Evolutionary conservation across 2,888 invertebrate species (phyloP), one percentile per base, ranked within the genome.

Genomic region (Coecobrya sp.): DNA sequence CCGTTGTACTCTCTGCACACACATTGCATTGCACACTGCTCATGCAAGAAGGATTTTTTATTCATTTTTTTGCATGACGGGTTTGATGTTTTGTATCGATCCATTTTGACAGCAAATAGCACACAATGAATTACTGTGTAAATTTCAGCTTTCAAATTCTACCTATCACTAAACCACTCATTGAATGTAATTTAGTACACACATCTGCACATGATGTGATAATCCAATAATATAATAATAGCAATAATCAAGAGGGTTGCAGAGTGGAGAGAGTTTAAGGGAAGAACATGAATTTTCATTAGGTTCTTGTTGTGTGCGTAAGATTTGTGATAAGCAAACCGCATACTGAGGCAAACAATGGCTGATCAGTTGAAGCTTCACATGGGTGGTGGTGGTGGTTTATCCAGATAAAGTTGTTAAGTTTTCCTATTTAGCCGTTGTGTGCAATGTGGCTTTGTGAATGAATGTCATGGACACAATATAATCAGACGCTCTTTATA

Each of bases 401-500:
- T 68, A 65, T 82, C 89, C 82, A 82, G 82, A 89, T 89, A 52
- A 89, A 89, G 89, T 89, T 89, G 89, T 89, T 82, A 89, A 82
- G 65, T n/a, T 68, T 7, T 8, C 27, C 25, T 11, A 13, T 42
- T 65, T 62, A 25, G 84, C 45, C 25, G 19, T 52, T 25, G n/a
- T 25, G n/a, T 30, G n/a, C 10, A 55, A 16, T n/a, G 81, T 81
- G 55, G 55, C 59, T 8, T 62, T 82, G 59, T 82, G 16, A 30
- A 49, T 13, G 65, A 68, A 68, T 30, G 65, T 16, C 65, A 30
- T n/a, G 70, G 45, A 73, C 45, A 73, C 22, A 16, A 36, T 36
- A 36, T 36, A 36, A 36, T 36, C 36, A 36, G 36, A n/a, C n/a
- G 52, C 3, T 16, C 52, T 16, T 52, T n/a, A 52, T 52, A 52